Conservation (phyloP, 2,888 invertebrate species). For the Tetragonula carbonaria region DNA sequence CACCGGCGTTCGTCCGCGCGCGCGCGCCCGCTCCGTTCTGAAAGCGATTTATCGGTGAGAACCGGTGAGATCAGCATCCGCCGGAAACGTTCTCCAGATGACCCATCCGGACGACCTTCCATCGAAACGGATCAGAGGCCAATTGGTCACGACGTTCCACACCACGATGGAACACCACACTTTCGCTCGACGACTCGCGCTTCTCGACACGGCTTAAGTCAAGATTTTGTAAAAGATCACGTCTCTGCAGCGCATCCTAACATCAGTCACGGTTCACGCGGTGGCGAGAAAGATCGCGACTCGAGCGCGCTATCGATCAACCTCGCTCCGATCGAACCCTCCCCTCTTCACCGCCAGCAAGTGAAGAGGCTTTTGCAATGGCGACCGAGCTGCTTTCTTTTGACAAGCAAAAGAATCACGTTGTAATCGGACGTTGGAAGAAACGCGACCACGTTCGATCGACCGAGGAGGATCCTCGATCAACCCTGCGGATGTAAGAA, state of each 20-base stretch:
- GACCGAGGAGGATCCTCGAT: neutral
- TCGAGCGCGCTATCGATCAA: neutral
- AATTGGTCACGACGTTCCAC: neutral
- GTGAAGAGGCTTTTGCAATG: neutral
- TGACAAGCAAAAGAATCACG: neutral
- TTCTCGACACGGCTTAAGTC: conserved; percentile 50
- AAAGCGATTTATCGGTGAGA: neutral
- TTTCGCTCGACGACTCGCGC: neutral
- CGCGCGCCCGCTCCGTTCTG: conserved; percentile 17
- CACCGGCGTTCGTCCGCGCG: conserved; percentile 21
- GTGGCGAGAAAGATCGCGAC: neutral
- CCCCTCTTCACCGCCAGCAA: neutral
- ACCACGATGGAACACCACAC: conserved; percentile 2
- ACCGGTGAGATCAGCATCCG: conserved; percentile 30
- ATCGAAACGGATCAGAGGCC: conserved; percentile 22
- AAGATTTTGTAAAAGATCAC: conserved; percentile 74
- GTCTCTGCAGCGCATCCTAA: conserved; percentile 64
- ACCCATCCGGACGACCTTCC: conserved; percentile 38
- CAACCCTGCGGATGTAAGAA: neutral
- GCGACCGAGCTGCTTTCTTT: neutral
- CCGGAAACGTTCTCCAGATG: conserved; percentile 36
- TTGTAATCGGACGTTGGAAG: neutral
- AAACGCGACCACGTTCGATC: neutral
- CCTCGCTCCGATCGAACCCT: neutral
- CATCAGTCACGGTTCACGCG: conserved; percentile 23